Evolutionary conservation across 2,113 vertebrate genomes (phyloP).

Genomic region (Nothocercus julius): DNA sequence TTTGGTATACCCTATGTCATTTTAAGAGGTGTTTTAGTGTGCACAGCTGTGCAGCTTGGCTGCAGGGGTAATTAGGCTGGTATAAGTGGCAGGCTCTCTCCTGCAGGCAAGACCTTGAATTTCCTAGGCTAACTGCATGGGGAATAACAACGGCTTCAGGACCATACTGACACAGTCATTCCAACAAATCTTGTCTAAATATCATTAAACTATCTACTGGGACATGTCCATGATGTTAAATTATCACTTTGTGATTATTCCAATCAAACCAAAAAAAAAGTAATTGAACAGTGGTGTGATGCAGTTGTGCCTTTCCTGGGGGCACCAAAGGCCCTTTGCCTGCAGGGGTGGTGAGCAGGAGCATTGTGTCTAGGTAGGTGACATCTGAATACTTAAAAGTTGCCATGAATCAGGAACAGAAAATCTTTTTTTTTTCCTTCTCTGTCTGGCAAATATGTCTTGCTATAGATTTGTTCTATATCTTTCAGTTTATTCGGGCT

Average conservation of each 20-base stretch:
- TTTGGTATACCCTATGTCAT: background rate
- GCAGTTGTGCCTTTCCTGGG: background rate
- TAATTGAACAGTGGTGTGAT: background rate
- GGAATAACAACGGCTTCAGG: background rate
- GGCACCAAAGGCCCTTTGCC: background rate
- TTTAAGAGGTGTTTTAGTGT: background rate
- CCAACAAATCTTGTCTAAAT: background rate
- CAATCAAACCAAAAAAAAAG: background rate
- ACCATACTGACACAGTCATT: background rate
- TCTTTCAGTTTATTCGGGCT: background rate
- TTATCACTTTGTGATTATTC: background rate
- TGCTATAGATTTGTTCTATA: background rate
- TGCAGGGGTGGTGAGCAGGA: background rate
- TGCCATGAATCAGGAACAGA: background rate
- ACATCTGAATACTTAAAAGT: background rate
- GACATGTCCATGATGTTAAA: background rate
- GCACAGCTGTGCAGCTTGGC: conserved; percentile 28
- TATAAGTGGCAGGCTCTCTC: background rate
- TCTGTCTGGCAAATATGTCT: background rate
- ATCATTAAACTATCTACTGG: background rate
- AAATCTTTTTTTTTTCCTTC: background rate
- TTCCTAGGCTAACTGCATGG: background rate
- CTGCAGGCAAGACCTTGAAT: background rate
- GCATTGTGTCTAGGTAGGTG: background rate
- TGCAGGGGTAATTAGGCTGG: background rate